A percentile compares a stretch with the other conserved stretches of the same genome.
phyloP scores from a whole-genome alignment of 2,888 invertebrate genomes.

The Microchrysa polita region DNA sequence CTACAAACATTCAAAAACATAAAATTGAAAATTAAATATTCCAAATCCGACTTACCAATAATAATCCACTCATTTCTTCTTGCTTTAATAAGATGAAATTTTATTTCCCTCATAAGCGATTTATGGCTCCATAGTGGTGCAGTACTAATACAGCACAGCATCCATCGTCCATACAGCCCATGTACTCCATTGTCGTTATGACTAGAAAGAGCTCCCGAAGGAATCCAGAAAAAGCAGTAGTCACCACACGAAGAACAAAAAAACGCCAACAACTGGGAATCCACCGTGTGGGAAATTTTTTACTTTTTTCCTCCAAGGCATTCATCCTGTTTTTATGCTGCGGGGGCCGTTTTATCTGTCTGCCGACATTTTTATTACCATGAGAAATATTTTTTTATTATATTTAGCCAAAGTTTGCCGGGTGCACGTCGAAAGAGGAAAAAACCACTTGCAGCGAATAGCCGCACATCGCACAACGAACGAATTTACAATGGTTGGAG shows the following conservation, averaged over 20 bases:
- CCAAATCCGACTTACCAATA: not conserved
- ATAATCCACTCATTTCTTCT: conserved; percentile 7
- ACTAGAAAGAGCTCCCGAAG: conserved; percentile 19
- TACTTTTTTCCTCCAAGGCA: conserved; percentile 27
- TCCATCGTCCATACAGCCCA: conserved; percentile 22
- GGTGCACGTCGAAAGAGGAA: too few relatives aligned
- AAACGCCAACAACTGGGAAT: conserved; percentile 24
- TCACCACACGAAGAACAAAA: too few relatives aligned
- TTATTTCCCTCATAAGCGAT: conserved; percentile 24
- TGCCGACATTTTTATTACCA: conserved; percentile 46
- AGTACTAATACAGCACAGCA: too few relatives aligned
- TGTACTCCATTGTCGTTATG: not conserved
- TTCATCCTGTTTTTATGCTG: conserved; percentile 42
- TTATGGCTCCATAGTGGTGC: conserved; percentile 30
- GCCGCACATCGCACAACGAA: too few relatives aligned
- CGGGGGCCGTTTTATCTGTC: conserved; percentile 47
- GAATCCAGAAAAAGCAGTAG: conserved; percentile 23
- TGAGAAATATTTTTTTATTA: conserved; percentile 46
- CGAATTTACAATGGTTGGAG: conserved; percentile 40
- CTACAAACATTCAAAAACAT: conserved; percentile 21
- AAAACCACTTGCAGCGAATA: conserved; percentile 24
- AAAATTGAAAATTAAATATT: conserved; percentile 26
- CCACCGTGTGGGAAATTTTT: conserved; percentile 45
- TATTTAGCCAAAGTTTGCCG: conserved; percentile 34
- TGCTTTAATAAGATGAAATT: conserved; percentile 1